Evolutionary conservation across 92 coral and sea anemone genomes (phyloP).

Genomic region (Heliopora coerulea): DNA sequence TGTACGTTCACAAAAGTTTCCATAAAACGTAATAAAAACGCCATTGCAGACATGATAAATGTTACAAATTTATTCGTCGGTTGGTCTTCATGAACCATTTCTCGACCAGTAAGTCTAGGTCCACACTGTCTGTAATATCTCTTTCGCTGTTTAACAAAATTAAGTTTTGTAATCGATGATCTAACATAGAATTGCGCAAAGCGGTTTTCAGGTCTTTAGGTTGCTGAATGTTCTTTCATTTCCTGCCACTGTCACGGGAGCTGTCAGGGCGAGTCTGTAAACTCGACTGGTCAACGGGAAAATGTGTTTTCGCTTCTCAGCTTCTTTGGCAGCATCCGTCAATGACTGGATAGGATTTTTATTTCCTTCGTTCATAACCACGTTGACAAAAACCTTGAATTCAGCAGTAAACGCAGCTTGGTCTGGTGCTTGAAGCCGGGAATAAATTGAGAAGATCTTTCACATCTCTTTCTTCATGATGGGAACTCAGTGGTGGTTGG

Average conservation of each 20-base stretch:
- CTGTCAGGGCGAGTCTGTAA: slow-evolving; percentile 8
- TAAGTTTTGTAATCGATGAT: not conserved
- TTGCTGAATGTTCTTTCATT: not conserved
- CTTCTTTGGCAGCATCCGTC: not conserved
- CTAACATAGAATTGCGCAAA: slow-evolving; percentile 2
- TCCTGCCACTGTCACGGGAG: not conserved
- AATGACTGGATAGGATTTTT: not conserved
- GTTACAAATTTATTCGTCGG: not conserved
- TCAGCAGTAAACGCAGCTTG: not conserved
- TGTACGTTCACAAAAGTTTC: no score
- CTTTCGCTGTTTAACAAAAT: no score
- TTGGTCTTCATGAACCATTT: not conserved
- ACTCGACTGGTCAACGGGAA: slow-evolving; percentile 15
- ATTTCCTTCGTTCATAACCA: slow-evolving; percentile 15
- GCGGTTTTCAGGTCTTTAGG: not conserved
- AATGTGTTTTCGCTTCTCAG: not conserved
- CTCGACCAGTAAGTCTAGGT: no score
- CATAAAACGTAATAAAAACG: not conserved
- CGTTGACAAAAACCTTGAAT: slow-evolving; percentile 12
- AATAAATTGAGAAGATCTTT: no score
- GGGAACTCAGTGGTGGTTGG: no score
- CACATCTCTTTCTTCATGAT: no score
- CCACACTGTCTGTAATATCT: no score
- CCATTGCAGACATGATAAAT: not conserved
- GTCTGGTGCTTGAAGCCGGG: no score